Evolutionary conservation across 2,797 vertebrate genomes (phyloP), one percentile per base, ranked within the genome.

Genomic region (Masticophis lateralis): DNA sequence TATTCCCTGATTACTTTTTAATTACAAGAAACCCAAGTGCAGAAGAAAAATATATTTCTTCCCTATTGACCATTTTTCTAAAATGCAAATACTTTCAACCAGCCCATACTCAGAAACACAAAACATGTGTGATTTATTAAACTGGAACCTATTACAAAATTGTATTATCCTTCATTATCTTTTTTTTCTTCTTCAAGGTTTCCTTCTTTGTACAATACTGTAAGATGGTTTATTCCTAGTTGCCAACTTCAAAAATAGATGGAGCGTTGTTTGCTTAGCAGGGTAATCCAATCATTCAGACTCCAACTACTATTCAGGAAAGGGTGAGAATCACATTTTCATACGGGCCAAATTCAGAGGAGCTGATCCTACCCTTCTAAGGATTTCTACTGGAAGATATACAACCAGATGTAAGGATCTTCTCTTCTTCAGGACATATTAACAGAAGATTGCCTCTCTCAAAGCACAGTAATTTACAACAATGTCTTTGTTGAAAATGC

Each of bases 391-490:
- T 63, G 92, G 90, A 92, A 88, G 91, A 69, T 57, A 74, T 18
- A 56, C 86, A 43, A 83, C 55, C 91, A n/a, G 69, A 83, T 61
- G 0, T 0, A 32, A 59, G 16, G 89, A 51, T 2, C 0, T 0
- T 61, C 57, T 59, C 28, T 56, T 92, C 87, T 43, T 0, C 0
- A 66, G 92, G 91, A 11, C 11, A 94, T 91, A 0, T 20, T 87
- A 32, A 90, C 88, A 93, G 94, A 89, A 87, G 55, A 37, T 20
- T 94, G 22, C 90, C 94, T 94, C 96, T 96, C 93, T 91, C 60
- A 93, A 96, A 96, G 95, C 96, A 96, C 97, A 95, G 93, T 1
- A 69, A 86, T 96, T 93, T 93, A 28, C 92, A 94, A 94, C 95
- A 93, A 28, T 95, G 95, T 96, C 95, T 88, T 92, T 8, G 61